Percentiles rank a stretch among this genome's conserved stretches.
phyloP scores from a whole-genome alignment of 2,113 vertebrate species.

The Pterocles orientalis region DNA sequence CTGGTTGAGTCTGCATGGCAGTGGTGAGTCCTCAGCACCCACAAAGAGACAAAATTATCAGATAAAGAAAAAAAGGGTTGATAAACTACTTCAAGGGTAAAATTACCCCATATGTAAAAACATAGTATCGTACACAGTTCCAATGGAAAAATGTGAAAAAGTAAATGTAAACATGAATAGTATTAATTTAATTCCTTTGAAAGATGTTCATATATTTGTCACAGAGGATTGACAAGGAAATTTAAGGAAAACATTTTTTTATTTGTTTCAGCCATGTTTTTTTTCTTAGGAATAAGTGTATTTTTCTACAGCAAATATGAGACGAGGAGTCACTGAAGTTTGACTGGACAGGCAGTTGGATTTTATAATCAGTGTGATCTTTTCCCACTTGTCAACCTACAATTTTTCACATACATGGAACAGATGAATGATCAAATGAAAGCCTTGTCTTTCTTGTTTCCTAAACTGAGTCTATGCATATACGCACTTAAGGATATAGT shows the following conservation, averaged over 20 bases:
- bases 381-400: not conserved
- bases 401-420: not conserved
- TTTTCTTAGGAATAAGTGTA: not conserved
- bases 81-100: not conserved
- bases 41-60: not conserved
- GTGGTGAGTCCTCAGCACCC: not conserved
- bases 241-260: not conserved
- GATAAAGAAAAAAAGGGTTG: not conserved
- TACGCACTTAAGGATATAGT: not conserved
- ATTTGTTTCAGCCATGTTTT: not conserved
- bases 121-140: not conserved
- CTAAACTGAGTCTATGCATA: not conserved
- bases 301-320: not conserved
- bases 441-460: not conserved
- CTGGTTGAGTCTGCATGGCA: not conserved
- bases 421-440: not conserved
- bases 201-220: not conserved
- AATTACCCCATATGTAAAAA: not conserved
- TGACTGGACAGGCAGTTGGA: not conserved
- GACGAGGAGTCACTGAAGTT: not conserved
- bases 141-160: not conserved
- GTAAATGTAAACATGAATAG: not conserved
- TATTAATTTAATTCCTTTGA: not conserved
- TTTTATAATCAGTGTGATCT: not conserved
- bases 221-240: not conserved